A percentile compares a stretch with the other conserved stretches of the same genome.
Evolutionary conservation across 2,888 invertebrate genomes (phyloP).

Genomic region (Aleiodes testaceus): DNA sequence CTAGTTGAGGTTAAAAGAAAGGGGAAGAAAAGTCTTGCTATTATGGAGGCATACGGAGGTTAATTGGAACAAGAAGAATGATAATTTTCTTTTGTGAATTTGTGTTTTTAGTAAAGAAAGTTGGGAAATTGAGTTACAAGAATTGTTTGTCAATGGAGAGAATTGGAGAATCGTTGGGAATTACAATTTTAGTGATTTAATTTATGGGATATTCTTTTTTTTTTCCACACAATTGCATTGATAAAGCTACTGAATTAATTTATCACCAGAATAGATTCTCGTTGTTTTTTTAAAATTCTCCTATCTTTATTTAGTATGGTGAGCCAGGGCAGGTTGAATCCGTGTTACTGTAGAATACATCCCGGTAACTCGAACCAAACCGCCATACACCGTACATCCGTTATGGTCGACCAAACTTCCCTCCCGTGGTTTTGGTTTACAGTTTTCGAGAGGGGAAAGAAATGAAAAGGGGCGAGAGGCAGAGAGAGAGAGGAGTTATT

Average conservation of each 20-base stretch:
- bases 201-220: too few relatives aligned
- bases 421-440: constrained; percentile 53
- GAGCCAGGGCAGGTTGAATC: constrained; percentile 47
- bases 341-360: constrained; percentile 3
- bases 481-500: background rate
- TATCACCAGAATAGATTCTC: background rate
- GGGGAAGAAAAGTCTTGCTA: constrained; percentile 22
- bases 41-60: too few relatives aligned
- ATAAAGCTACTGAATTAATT: too few relatives aligned
- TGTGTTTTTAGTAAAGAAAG: background rate
- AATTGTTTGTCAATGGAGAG: background rate
- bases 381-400: constrained; percentile 52
- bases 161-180: background rate
- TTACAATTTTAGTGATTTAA: too few relatives aligned
- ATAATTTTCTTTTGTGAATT: background rate
- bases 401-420: constrained; percentile 56
- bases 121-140: background rate
- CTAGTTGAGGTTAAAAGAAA: background rate
- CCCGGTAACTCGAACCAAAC: constrained; percentile 54
- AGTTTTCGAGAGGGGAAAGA: constrained; percentile 10
- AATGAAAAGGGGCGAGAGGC: background rate
- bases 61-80: background rate
- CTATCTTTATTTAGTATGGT: background rate
- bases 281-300: constrained; percentile 5
- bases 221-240: too few relatives aligned